These are phyloP conservation scores for Tinamus guttatus DNA, from an alignment of 2,113 vertebrate genomes.

Conservation along the genomic window DNA sequence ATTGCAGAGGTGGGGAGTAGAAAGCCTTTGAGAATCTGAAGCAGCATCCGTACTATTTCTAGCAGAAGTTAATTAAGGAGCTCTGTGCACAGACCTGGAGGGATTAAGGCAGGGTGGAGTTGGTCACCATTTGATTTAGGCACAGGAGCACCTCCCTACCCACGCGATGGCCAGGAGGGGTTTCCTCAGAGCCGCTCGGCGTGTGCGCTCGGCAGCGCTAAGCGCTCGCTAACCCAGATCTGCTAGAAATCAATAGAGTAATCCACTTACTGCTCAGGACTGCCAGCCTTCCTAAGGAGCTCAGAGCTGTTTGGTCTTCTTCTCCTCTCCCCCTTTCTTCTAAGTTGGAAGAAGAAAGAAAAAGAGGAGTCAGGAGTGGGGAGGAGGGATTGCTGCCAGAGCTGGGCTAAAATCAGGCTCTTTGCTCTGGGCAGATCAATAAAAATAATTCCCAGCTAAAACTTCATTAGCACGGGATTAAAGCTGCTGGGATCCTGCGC, in stretches of 20 bases:
- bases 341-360: slow-evolving; percentile 20
- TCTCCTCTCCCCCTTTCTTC: slow-evolving; percentile 34
- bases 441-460: slow-evolving; percentile 69
- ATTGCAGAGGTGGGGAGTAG: not conserved
- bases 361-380: not conserved
- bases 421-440: slow-evolving; percentile 58
- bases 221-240: slow-evolving; percentile 70
- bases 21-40: not conserved
- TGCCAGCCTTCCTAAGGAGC: slow-evolving; percentile 62
- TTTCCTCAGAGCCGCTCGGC: slow-evolving; percentile 19
- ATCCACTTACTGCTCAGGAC: slow-evolving; percentile 70
- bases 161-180: not conserved
- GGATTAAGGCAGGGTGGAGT: not conserved
- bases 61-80: not conserved
- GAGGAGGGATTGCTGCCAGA: not conserved
- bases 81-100: not conserved
- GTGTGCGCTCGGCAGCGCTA: slow-evolving; percentile 35
- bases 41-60: not conserved
- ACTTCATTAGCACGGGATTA: slow-evolving; percentile 66
- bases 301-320: slow-evolving; percentile 54
- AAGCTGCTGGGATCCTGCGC: slow-evolving; percentile 4
- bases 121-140: not conserved
- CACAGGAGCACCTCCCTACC: not conserved
- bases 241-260: slow-evolving; percentile 74
- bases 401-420: slow-evolving; percentile 36